These are phyloP conservation scores for Drosophila niveifrons DNA, from an alignment of 2,888 invertebrate species.

Conservation along the genomic window DNA sequence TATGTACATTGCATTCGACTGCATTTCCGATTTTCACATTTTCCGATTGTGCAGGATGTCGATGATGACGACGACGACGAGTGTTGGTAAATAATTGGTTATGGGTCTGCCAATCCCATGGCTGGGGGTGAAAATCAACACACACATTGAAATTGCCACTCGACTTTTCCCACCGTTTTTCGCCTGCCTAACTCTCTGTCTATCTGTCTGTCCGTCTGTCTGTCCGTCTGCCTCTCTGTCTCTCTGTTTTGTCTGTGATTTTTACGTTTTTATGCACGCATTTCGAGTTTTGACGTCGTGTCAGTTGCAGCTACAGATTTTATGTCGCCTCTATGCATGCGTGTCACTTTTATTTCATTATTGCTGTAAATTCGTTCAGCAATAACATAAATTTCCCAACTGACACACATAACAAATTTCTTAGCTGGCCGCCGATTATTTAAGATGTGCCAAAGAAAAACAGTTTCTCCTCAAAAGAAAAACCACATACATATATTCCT, in stretches of 20 bases:
- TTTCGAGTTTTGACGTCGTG: conserved; percentile 70
- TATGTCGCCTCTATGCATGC: conserved; percentile 34
- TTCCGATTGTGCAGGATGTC: conserved; percentile 38
- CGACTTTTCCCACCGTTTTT: conserved; percentile 61
- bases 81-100: conserved; percentile 78
- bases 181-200: background rate
- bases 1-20: conserved; percentile 60
- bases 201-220: conserved; percentile 2
- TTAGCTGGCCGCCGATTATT: conserved; percentile 58
- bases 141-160: conserved; percentile 55
- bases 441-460: conserved; percentile 38
- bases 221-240: conserved; percentile 14
- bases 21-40: conserved; percentile 67
- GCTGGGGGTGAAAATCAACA: conserved; percentile 48
- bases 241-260: conserved; percentile 44
- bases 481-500: background rate
- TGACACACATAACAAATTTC: conserved; percentile 50
- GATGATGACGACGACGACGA: conserved; percentile 29
- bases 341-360: conserved; percentile 72
- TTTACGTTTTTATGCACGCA: conserved; percentile 75
- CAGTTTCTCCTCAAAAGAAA: conserved; percentile 28
- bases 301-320: conserved; percentile 67
- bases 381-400: conserved; percentile 66
- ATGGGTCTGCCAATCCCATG: conserved; percentile 50
- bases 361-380: conserved; percentile 68